phyloP scores from a whole-genome alignment of 2,113 vertebrate genomes.

The Mus musculus region DNA sequence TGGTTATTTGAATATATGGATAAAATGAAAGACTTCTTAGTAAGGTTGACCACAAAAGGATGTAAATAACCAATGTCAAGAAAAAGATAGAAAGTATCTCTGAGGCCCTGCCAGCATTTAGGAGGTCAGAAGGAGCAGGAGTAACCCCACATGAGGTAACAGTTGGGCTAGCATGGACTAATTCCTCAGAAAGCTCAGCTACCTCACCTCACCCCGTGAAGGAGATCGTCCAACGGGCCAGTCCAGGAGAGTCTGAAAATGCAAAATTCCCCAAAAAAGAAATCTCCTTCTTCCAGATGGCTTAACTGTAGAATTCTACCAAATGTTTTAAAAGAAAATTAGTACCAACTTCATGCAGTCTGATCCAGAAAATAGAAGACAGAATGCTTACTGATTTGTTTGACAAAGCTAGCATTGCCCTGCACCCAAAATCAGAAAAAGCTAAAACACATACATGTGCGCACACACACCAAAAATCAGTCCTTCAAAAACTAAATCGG shows the following conservation, averaged over 20 bases:
- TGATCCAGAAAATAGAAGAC: slow-evolving; percentile 22
- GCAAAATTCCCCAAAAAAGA: slow-evolving; percentile 4
- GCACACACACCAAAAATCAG: background rate
- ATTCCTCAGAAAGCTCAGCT: background rate
- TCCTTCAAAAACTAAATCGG: background rate
- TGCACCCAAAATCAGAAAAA: background rate
- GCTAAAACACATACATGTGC: background rate
- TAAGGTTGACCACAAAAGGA: background rate
- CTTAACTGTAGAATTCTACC: slow-evolving; percentile 41
- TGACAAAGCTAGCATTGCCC: slow-evolving; percentile 7
- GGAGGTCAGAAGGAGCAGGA: background rate
- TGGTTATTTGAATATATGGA: background rate
- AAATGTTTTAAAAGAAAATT: slow-evolving; percentile 60
- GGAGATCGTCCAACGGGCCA: background rate
- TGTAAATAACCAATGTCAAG: background rate
- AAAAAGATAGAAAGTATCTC: background rate
- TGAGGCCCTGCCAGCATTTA: background rate
- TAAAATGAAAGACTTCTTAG: background rate
- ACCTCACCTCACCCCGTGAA: background rate
- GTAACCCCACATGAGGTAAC: too few species aligned
- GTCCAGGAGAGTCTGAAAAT: slow-evolving; percentile 36
- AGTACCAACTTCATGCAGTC: background rate
- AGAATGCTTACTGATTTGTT: background rate
- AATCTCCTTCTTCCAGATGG: background rate
- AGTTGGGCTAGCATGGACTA: background rate